Conservation (phyloP, 2,888 invertebrate genomes). For the Agrilus mali region DNA sequence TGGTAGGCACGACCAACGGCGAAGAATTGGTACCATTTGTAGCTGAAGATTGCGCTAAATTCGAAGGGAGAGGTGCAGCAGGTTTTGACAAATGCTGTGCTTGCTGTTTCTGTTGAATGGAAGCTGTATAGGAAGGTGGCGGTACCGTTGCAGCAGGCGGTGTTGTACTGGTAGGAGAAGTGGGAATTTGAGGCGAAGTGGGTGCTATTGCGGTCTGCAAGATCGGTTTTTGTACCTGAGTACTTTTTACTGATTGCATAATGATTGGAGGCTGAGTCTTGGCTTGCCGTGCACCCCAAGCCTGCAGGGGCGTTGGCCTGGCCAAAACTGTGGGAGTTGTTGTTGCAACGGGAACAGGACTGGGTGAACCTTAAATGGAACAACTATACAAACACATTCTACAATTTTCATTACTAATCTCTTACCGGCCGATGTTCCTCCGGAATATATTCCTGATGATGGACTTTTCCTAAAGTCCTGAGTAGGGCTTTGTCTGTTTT, state of each 20-base stretch:
- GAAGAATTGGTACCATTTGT: constrained; percentile 23
- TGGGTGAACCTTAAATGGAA: constrained; percentile 47
- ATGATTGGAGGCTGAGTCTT: constrained; percentile 88
- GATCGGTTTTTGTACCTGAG: constrained; percentile 89
- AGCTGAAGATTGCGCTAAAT: constrained; percentile 31
- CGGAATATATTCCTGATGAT: constrained; percentile 76
- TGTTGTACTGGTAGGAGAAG: constrained; percentile 33
- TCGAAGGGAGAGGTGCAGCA: constrained; percentile 28
- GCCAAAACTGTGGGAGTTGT: constrained; percentile 52
- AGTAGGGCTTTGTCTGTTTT: constrained; percentile 77
- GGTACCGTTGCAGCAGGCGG: constrained; percentile 44
- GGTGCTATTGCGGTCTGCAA: constrained; percentile 94
- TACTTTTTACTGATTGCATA: constrained; percentile 94
- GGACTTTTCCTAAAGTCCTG: constrained; percentile 71
- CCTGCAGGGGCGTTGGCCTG: constrained; percentile 69
- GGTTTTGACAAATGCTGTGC: constrained; percentile 23
- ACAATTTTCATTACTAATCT: constrained; percentile 4
- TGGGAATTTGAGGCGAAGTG: constrained; percentile 56
- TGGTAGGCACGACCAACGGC: constrained; percentile 46
- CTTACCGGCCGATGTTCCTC: constrained; percentile 53
- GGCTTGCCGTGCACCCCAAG: constrained; percentile 77
- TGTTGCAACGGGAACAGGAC: constrained; percentile 57
- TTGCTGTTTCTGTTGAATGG: constrained; percentile 58
- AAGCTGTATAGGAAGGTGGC: constrained; percentile 72
- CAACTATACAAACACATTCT: too few species aligned